A percentile compares a stretch with the other conserved stretches of the same genome.
Conservation (phyloP, 2,888 invertebrate genomes). For the Plagiodera versicolora region DNA sequence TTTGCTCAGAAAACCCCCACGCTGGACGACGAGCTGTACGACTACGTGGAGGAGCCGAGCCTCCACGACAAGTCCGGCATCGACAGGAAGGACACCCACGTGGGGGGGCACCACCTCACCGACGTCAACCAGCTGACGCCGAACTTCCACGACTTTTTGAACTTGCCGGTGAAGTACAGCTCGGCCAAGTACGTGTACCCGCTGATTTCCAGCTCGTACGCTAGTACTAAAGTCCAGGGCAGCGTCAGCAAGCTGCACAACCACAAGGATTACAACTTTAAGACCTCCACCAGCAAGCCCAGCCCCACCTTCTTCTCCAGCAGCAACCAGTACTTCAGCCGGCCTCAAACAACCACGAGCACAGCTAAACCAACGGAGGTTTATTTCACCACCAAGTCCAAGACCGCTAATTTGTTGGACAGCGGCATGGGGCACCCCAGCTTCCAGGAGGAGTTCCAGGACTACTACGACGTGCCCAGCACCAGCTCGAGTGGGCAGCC, state of each 20-base stretch:
- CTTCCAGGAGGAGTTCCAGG: slow-evolving; percentile 46
- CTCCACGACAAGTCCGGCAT: slow-evolving; percentile 53
- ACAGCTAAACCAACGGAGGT: slow-evolving; percentile 41
- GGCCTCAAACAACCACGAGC: slow-evolving; percentile 34
- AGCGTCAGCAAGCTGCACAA: slow-evolving; percentile 61
- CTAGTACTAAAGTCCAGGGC: slow-evolving; percentile 72
- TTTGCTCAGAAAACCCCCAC: slow-evolving; percentile 61
- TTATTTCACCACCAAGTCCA: slow-evolving; percentile 41
- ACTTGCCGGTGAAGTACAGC: slow-evolving; percentile 68
- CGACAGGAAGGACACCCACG: slow-evolving; percentile 54
- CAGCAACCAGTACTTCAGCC: slow-evolving; percentile 37
- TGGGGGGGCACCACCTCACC: slow-evolving; percentile 57
- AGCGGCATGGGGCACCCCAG: slow-evolving; percentile 49
- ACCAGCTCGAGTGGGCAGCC: no score
- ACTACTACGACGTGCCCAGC: slow-evolving; percentile 39
- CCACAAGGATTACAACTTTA: slow-evolving; percentile 50
- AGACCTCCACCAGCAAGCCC: slow-evolving; percentile 49
- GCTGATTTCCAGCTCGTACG: slow-evolving; percentile 71
- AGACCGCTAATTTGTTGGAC: slow-evolving; percentile 47
- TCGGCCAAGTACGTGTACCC: slow-evolving; percentile 71
- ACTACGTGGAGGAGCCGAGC: slow-evolving; percentile 45
- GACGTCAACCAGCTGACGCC: slow-evolving; percentile 65
- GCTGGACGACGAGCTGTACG: slow-evolving; percentile 43
- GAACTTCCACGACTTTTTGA: slow-evolving; percentile 69
- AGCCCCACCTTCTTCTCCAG: slow-evolving; percentile 50